Base-by-base conservation (phyloP, 2,113 vertebrate genomes). In the Dicrurus megarhynchus region DNA sequence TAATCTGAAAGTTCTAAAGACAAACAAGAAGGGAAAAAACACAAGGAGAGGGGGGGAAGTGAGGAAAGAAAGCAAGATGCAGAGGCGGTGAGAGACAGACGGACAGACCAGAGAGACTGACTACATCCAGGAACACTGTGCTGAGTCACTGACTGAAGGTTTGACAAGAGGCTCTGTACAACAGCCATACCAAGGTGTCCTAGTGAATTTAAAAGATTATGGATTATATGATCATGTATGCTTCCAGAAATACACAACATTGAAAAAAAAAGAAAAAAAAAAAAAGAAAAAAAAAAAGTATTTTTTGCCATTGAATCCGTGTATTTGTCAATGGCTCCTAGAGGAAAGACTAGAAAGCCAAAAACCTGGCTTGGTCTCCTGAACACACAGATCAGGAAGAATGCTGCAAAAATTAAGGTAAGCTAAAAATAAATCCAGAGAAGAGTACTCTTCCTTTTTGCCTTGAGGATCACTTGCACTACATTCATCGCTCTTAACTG, bases 91-190 rank as follows among this genome's bases (percentile, higher is more conserved):
- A 69, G 49, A 91, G 59, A 76, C 79, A 74, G 46, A 65, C 1
- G 0, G 84, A 71, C 56, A 32, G 46, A 69, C 4, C 55, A 50
- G 41, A 42, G 30, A 50, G 47, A 60, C 47, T 26, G n/a, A 63
- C 41, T 76, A 17, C 46, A 65, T 6, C 59, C 10, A 3, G 37
- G 33, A 91, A 75, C 70, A 35, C 2, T 3, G 60, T 17, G 33
- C 47, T 90, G 91, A 95, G 53, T 85, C 94, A 95, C 64, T 33
- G 73, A 28, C 7, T 55, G 27, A 33, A 87, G 89, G 93, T 71
- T 46, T 85, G 56, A 70, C 74, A 89, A 22, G 15, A 70, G 37
- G 32, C 39, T 84, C 74, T 37, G 46, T 26, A 53, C 50, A 83
- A 63, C 2, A 70, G 41, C 28, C 64, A 61, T 3, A 57, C 60